A percentile compares a stretch with the other conserved stretches of the same genome.
Conservation (phyloP, 2,797 vertebrate species). For the Hoplostethus atlanticus region DNA sequence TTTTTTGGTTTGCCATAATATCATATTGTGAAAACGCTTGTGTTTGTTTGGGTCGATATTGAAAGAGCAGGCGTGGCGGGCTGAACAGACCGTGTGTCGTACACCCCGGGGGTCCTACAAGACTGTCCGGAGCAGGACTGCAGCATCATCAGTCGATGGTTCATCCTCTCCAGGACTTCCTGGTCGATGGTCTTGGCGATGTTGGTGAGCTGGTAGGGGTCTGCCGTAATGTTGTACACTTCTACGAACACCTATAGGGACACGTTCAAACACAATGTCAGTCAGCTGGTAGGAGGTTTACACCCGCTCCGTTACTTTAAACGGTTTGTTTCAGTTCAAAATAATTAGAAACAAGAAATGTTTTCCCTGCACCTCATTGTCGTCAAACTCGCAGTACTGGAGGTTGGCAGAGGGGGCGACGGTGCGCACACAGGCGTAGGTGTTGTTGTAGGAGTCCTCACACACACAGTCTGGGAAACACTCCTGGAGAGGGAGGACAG, state of each 20-base stretch:
- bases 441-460: slow-evolving; percentile 97
- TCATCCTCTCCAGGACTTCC: slow-evolving; percentile 98
- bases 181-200: slow-evolving; percentile 95
- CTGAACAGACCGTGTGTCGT: slow-evolving; percentile 85
- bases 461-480: slow-evolving; percentile 99
- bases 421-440: slow-evolving; percentile 95
- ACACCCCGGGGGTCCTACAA: slow-evolving; percentile 92
- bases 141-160: slow-evolving; percentile 97
- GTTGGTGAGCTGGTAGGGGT: slow-evolving; percentile 95
- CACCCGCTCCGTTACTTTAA: no score
- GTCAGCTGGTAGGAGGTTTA: no score
- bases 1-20: no score
- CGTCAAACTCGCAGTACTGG: slow-evolving; percentile 98
- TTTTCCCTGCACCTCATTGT: slow-evolving; percentile 88
- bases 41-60: no score
- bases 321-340: no score
- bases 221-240: slow-evolving; percentile 96
- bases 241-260: slow-evolving; percentile 93
- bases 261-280: background rate
- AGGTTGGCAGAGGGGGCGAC: slow-evolving; percentile 86
- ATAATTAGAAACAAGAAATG: background rate
- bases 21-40: no score
- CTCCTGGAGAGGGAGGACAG: slow-evolving; percentile 79
- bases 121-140: slow-evolving; percentile 93
- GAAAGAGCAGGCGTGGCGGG: background rate